Evolutionary conservation across 2,888 invertebrate species (phyloP).

Genomic region (Andrena trimmerana): DNA sequence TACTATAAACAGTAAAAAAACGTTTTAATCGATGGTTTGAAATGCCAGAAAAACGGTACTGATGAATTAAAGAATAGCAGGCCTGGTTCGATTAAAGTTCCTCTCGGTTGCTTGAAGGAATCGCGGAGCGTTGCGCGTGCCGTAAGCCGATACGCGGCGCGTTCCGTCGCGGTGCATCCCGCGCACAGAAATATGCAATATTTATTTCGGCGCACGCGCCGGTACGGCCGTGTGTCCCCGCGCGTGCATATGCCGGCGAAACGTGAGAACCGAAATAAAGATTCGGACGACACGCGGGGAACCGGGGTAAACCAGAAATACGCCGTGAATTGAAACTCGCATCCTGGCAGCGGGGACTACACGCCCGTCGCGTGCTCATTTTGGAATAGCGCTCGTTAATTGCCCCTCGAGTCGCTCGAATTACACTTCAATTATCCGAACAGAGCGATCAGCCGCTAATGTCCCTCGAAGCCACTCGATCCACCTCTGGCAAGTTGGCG

Average conservation of each 20-base stretch:
- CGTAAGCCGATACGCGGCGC: constrained; percentile 73
- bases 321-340: constrained; percentile 67
- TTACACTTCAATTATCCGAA: constrained; percentile 58
- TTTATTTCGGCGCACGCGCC: constrained; percentile 70
- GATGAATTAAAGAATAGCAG: too few species aligned
- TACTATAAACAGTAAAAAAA: too few species aligned
- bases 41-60: too few species aligned
- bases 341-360: constrained; percentile 50
- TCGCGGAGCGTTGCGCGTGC: constrained; percentile 36
- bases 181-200: constrained; percentile 67
- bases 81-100: too few species aligned
- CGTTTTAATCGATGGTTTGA: too few species aligned
- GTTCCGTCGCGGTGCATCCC: constrained; percentile 59
- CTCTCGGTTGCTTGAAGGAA: background rate
- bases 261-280: constrained; percentile 77
- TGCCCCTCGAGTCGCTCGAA: constrained; percentile 55
- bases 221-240: constrained; percentile 41
- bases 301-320: constrained; percentile 75
- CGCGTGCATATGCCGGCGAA: constrained; percentile 63
- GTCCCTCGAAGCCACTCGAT: background rate
- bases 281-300: constrained; percentile 71
- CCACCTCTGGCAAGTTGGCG: constrained; percentile 1
- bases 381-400: constrained; percentile 56
- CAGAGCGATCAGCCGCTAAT: constrained; percentile 25
- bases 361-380: constrained; percentile 45